Base-by-base conservation (phyloP, 2,888 invertebrate species). In the Drosophila falleni region DNA sequence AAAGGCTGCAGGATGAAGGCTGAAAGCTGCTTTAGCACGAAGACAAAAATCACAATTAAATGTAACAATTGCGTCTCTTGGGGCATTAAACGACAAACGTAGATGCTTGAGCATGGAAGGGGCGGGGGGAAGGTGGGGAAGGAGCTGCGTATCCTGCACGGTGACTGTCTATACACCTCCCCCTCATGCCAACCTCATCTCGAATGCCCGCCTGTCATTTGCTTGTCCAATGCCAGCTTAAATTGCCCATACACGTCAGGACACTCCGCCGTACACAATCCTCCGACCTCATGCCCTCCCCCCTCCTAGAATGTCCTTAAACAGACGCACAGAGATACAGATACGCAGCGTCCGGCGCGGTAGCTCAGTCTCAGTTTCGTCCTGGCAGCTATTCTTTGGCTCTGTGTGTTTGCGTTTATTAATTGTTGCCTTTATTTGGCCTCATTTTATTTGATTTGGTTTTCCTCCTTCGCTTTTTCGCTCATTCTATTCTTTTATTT, bases 391-490 rank as follows among this genome's bases (percentile, higher is more conserved):
- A 44, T 55, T 53, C 61, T 66, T 41, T 66, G 46, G 33, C 58
- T 55, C 42, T 62, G 63, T 67, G 67, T 86, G 87, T 86, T 86
- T 86, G 86, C 88, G 89, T 84, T 86, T 86, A 88, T 86, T 86
- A 86, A 86, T 86, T 86, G 86, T 88, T 88, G 87, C 86, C 87
- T 86, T 88, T 87, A 88, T 85, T 86, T 88, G 87, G 88, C 88
- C 88, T 86, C 84, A 88, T 86, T 86, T 86, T 88, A 88, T 86
- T 86, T 88, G 86, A 88, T 86, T 88, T 86, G 81, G 81, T 86
- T 86, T 87, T 69, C 65, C 59, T 64, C 33, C 63, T 58, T 4
- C 29, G n/a, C 33, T 64, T 81, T 54, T 73, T 53, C 69, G 60
- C 67, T 42, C 53, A 51, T 56, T 60, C 9, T 46, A n/a, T n/a